These are phyloP conservation scores for Pandemis corylana DNA, from an alignment of 2,888 invertebrate species.

Conservation along the genomic window DNA sequence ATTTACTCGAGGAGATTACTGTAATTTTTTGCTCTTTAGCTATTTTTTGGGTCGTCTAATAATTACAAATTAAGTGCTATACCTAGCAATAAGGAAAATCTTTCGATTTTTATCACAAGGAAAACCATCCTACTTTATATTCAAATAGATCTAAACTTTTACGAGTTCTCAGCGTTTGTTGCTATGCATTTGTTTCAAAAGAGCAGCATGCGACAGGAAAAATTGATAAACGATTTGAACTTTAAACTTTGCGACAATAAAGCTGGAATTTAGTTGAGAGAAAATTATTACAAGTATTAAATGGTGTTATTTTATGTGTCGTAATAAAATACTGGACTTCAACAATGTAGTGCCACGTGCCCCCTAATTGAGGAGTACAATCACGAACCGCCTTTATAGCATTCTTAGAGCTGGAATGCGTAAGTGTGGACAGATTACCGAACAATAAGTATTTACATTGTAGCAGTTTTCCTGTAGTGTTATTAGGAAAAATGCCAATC, in stretches of 20 bases:
- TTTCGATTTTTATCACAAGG: not conserved
- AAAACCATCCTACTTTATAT: not conserved
- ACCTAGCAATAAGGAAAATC: not conserved
- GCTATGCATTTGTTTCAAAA: not conserved
- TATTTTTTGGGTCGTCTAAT: too few species aligned
- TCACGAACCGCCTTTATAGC: slow-evolving; percentile 38
- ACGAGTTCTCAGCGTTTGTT: not conserved
- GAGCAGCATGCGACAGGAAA: not conserved
- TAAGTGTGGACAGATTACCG: slow-evolving; percentile 14
- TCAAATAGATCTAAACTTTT: not conserved
- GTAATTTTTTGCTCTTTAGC: too few species aligned
- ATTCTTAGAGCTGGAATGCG: slow-evolving; percentile 33
- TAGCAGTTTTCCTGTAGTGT: not conserved
- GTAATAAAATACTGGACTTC: slow-evolving; percentile 18
- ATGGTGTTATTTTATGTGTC: slow-evolving; percentile 12
- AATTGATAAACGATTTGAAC: not conserved
- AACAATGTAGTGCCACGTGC: slow-evolving; percentile 38
- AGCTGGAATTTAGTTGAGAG: not conserved
- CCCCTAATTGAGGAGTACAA: slow-evolving; percentile 20
- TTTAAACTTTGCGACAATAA: not conserved
- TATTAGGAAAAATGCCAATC: too few species aligned
- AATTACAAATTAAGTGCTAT: not conserved
- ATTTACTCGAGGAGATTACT: too few species aligned
- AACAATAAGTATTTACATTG: not conserved
- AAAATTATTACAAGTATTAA: not conserved